Evolutionary conservation across 2,888 invertebrate species (phyloP).

Genomic region (Drosophila eohydei): DNA sequence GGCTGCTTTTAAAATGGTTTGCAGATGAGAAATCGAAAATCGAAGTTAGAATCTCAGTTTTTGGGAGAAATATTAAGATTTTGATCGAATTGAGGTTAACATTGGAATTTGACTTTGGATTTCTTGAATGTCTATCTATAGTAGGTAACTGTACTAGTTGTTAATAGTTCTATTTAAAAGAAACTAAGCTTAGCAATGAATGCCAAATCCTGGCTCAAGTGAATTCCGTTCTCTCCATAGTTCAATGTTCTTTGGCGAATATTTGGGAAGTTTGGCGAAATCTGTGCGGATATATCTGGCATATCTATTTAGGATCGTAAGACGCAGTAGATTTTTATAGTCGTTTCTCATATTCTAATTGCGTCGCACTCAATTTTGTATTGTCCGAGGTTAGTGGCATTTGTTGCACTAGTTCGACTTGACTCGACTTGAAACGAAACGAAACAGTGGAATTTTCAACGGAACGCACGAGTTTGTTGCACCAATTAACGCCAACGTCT

Average conservation of each 20-base stretch:
- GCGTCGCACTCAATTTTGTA: constrained; percentile 43
- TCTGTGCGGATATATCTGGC: not conserved
- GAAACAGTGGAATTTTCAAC: constrained; percentile 36
- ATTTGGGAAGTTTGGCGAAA: not conserved
- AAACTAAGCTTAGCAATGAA: too few species aligned
- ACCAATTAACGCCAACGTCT: constrained; percentile 58
- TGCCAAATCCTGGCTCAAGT: too few species aligned
- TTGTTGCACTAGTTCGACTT: constrained; percentile 28
- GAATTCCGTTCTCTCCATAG: not conserved
- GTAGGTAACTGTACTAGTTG: too few species aligned
- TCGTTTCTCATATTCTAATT: constrained; percentile 33
- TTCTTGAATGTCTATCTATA: too few species aligned
- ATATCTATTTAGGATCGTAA: not conserved
- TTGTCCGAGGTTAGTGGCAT: constrained; percentile 71
- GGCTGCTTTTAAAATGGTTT: not conserved
- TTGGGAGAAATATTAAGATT: not conserved
- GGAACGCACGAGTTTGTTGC: constrained; percentile 35
- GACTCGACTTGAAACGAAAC: not conserved
- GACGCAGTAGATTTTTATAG: constrained; percentile 31
- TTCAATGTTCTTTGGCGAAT: not conserved
- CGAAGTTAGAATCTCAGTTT: not conserved
- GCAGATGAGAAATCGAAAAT: not conserved
- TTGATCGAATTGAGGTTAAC: too few species aligned
- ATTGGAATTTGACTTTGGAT: too few species aligned
- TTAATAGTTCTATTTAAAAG: too few species aligned